phyloP scores from a whole-genome alignment of 2,888 invertebrate species.

The Lasioglossum figueresi region DNA sequence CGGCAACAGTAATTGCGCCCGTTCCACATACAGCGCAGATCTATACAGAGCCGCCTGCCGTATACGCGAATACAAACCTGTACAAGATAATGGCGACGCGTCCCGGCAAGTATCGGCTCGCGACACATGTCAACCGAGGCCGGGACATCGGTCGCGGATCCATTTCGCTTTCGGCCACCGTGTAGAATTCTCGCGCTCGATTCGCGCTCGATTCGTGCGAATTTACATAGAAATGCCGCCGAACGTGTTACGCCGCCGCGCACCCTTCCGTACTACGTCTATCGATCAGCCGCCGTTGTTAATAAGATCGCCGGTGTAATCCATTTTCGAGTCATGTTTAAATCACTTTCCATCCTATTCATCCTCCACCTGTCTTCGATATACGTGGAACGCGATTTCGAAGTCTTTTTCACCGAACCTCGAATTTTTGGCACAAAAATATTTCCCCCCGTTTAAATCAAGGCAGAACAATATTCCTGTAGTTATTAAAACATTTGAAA shows the following conservation, averaged over 20 bases:
- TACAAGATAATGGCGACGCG: conserved; percentile 64
- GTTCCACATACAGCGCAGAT: conserved; percentile 44
- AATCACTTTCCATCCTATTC: not conserved
- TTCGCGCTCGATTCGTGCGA: not conserved
- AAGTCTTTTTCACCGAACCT: not conserved
- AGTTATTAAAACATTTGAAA: too few relatives aligned
- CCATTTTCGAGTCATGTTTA: not conserved
- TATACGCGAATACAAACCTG: conserved; percentile 42
- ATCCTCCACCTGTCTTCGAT: not conserved
- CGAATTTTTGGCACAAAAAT: not conserved
- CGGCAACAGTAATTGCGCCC: conserved; percentile 65
- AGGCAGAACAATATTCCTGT: not conserved
- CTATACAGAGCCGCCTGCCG: conserved; percentile 38
- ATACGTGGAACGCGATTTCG: not conserved
- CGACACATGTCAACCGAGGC: conserved; percentile 66
- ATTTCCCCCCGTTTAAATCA: not conserved
- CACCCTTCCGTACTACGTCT: not conserved
- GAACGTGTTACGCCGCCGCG: not conserved
- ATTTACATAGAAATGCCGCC: conserved; percentile 11
- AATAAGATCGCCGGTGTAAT: not conserved
- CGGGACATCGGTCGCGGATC: conserved; percentile 52
- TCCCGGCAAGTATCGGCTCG: conserved; percentile 65
- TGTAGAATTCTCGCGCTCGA: conserved; percentile 27
- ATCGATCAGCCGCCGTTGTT: not conserved
- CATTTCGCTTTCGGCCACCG: conserved; percentile 51